phyloP scores from a whole-genome alignment of 2,888 invertebrate species.

The Macaria notata region DNA sequence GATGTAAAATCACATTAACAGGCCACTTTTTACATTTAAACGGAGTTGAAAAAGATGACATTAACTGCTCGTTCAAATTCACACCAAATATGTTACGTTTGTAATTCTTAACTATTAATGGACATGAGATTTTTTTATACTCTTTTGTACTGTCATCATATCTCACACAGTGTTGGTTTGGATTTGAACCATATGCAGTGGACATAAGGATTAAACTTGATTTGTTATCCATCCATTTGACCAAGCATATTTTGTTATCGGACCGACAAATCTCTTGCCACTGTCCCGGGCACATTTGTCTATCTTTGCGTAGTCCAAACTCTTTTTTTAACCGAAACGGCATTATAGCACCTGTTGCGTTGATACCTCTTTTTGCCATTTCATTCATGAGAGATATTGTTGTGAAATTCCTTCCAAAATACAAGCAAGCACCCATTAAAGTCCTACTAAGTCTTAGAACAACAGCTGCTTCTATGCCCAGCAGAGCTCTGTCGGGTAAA shows the following conservation, averaged over 20 bases:
- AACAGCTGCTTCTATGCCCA: conserved; percentile 31
- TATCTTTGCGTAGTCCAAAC: conserved; percentile 29
- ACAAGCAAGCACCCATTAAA: conserved; percentile 16
- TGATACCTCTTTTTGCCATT: conserved; percentile 22
- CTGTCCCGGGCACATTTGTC: conserved; percentile 30
- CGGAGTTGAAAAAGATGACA: conserved; percentile 40
- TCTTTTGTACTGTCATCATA: conserved; percentile 11
- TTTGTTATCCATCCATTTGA: conserved; percentile 45
- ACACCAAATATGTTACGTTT: conserved; percentile 44
- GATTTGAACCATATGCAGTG: conserved; percentile 38
- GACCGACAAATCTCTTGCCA: conserved; percentile 33
- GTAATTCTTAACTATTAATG: conserved; percentile 35
- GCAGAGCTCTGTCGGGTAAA: conserved; percentile 21
- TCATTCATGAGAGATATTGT: conserved; percentile 30
- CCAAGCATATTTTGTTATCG: conserved; percentile 33
- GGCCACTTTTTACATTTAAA: conserved; percentile 44
- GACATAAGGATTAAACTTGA: conserved; percentile 35
- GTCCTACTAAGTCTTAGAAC: conserved; percentile 32
- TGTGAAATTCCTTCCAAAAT: conserved; percentile 23
- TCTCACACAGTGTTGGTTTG: conserved; percentile 16
- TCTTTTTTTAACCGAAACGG: conserved; percentile 14
- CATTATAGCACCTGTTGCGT: conserved; percentile 22
- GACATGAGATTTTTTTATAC: conserved; percentile 34
- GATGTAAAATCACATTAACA: conserved; percentile 37
- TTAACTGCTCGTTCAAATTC: conserved; percentile 37